phyloP scores from a whole-genome alignment of 2,888 invertebrate genomes.

The Scaptomyza parva region DNA sequence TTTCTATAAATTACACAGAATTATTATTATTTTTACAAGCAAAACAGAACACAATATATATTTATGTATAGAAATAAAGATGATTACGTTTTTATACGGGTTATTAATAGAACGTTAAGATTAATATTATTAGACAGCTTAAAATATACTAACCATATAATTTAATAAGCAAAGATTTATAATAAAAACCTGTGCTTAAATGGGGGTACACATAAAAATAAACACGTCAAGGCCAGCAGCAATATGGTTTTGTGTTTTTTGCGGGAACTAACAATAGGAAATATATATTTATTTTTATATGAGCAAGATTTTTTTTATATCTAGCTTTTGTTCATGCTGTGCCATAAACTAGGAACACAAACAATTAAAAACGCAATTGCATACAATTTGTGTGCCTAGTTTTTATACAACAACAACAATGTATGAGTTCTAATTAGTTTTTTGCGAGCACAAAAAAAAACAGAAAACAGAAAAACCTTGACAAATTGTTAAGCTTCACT shows the following conservation, averaged over 20 bases:
- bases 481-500: constrained; percentile 13
- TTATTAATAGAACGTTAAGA: not conserved
- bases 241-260: not conserved
- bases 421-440: constrained; percentile 67
- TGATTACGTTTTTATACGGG: not conserved
- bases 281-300: constrained; percentile 4
- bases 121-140: not conserved
- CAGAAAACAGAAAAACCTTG: constrained; percentile 70
- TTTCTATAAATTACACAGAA: constrained; percentile 5
- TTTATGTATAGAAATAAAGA: not conserved
- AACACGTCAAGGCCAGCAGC: constrained; percentile 5
- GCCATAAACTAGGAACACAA: constrained; percentile 19
- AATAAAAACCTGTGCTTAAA: constrained; percentile 6
- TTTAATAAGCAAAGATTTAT: constrained; percentile 2
- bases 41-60: not conserved
- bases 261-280: constrained; percentile 4
- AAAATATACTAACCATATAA: not conserved
- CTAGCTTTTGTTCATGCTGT: constrained; percentile 6
- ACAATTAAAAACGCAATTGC: constrained; percentile 63
- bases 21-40: constrained; percentile 1
- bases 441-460: no score
- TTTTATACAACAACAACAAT: constrained; percentile 11
- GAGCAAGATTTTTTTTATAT: not conserved
- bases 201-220: not conserved
- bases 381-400: constrained; percentile 45